Evolutionary conservation across 1,140 invertebrate genomes (phyloP).

Genomic region (Bombus vancouverensis): DNA sequence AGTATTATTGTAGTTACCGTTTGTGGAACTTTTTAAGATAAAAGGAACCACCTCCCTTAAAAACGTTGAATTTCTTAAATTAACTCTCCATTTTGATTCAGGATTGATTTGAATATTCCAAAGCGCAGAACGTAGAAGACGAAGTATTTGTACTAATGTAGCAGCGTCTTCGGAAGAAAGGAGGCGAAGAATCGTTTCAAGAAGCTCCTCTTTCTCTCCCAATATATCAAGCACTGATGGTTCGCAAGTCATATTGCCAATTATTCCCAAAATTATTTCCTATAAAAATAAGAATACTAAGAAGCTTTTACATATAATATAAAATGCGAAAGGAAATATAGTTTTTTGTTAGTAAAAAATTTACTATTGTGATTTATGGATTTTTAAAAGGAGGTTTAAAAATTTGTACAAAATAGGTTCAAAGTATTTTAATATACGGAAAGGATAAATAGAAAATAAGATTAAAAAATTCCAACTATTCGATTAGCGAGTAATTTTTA

Average conservation of each 20-base stretch:
- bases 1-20: constrained; percentile 77
- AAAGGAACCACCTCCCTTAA: constrained; percentile 84
- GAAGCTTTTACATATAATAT: background rate
- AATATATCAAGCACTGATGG: constrained; percentile 80
- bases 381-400: background rate
- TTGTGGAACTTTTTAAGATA: constrained; percentile 87
- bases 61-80: constrained; percentile 79
- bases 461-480: background rate
- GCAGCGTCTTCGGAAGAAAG: constrained; percentile 85
- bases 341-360: background rate
- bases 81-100: constrained; percentile 80
- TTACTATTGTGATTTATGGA: background rate
- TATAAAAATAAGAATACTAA: constrained; percentile 61
- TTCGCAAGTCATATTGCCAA: constrained; percentile 88
- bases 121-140: constrained; percentile 84
- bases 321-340: background rate
- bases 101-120: constrained; percentile 82
- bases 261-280: constrained; percentile 89
- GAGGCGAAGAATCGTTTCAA: constrained; percentile 82
- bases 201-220: constrained; percentile 77
- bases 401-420: background rate
- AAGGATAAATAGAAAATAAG: too few relatives aligned
- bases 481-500: background rate
- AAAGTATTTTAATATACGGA: background rate
- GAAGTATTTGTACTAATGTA: constrained; percentile 86